Conservation (phyloP, 2,113 vertebrate genomes). For the Cervus canadensis region DNA sequence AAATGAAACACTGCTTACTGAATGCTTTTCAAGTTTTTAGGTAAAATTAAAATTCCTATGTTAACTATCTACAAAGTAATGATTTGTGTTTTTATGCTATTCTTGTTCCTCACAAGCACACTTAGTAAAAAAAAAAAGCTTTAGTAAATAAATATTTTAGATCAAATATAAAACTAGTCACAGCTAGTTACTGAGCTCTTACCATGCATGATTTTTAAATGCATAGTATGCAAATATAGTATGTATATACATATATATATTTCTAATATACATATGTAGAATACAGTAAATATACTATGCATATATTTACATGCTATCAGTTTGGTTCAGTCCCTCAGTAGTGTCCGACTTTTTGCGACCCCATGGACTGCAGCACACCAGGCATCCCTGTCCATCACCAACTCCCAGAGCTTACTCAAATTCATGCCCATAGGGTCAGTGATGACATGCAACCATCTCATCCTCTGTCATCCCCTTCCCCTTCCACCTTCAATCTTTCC, state of each 20-base stretch:
- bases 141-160: neutral
- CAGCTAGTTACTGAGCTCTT: neutral
- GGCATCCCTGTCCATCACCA: no score
- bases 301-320: no score
- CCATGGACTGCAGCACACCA: no score
- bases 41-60: neutral
- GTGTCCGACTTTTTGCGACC: no score
- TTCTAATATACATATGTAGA: no score
- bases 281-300: no score
- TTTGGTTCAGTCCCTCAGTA: no score
- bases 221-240: neutral
- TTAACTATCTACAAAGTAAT: neutral
- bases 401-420: no score
- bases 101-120: neutral
- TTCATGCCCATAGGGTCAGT: no score
- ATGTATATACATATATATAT: neutral
- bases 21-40: neutral
- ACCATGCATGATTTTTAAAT: neutral
- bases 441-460: no score
- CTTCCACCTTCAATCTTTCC: no score
- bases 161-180: neutral
- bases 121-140: neutral
- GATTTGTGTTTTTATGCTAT: neutral
- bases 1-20: neutral
- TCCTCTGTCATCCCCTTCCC: no score